Evolutionary conservation across 2,113 vertebrate species (phyloP).

Genomic region (Sebastes fasciatus): DNA sequence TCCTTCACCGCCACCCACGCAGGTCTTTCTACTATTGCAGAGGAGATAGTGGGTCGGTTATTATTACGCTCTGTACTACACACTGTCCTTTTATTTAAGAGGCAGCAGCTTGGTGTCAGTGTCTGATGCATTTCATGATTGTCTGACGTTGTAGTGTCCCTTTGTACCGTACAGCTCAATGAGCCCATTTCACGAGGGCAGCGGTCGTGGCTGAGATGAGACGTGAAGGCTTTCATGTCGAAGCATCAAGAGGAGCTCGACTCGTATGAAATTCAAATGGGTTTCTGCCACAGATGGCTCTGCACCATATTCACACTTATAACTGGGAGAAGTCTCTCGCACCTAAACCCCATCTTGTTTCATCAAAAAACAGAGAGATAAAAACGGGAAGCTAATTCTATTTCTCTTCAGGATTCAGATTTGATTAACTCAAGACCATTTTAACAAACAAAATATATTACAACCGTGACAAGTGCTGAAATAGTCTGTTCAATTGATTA

Average conservation of each 20-base stretch:
- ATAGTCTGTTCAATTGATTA: background rate
- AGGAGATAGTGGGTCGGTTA: constrained; percentile 41
- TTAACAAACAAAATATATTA: background rate
- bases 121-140: constrained; percentile 64
- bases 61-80: constrained; percentile 26
- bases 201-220: constrained; percentile 53
- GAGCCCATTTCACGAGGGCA: constrained; percentile 61
- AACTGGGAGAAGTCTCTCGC: constrained; percentile 13
- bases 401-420: background rate
- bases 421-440: background rate
- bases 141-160: constrained; percentile 46
- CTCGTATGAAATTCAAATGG: constrained; percentile 79
- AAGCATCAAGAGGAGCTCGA: constrained; percentile 71
- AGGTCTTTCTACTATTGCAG: constrained; percentile 26
- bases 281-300: constrained; percentile 61
- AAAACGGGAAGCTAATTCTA: background rate
- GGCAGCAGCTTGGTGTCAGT: constrained; percentile 47
- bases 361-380: background rate
- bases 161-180: constrained; percentile 73
- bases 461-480: background rate
- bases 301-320: constrained; percentile 45
- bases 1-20: constrained; percentile 49
- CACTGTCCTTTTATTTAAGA: constrained; percentile 39
- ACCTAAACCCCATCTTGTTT: constrained; percentile 20
- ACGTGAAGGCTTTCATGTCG: constrained; percentile 76